Evolutionary conservation across 2,113 vertebrate genomes (phyloP).

Genomic region (Psettodes erumei): DNA sequence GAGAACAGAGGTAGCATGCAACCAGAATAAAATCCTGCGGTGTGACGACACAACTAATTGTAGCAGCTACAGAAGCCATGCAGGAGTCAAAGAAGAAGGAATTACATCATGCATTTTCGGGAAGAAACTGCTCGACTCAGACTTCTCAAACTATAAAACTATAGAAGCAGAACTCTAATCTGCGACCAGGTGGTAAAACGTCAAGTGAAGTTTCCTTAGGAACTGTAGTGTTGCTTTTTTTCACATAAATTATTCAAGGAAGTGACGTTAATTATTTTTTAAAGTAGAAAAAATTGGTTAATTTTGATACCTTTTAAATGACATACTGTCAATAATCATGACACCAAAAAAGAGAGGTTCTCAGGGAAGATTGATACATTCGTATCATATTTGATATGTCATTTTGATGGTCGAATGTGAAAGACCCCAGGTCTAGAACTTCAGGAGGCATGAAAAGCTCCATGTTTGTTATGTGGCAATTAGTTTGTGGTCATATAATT

Average conservation of each 20-base stretch:
- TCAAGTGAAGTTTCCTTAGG: neutral
- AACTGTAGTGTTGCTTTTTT: neutral
- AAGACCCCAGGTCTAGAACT: neutral
- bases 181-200: constrained; percentile 30
- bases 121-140: constrained; percentile 1
- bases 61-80: constrained; percentile 42
- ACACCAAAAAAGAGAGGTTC: neutral
- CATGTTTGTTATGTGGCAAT: too few relatives aligned
- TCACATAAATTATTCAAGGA: too few relatives aligned
- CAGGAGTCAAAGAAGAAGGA: constrained; percentile 51
- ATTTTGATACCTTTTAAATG: too few relatives aligned
- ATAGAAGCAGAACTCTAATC: constrained; percentile 8
- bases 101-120: constrained; percentile 47
- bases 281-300: neutral
- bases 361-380: neutral
- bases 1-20: neutral
- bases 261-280: neutral
- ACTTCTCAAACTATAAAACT: neutral
- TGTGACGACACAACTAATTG: constrained; percentile 44
- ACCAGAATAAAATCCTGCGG: constrained; percentile 18
- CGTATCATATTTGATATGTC: too few relatives aligned
- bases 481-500: neutral
- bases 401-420: neutral
- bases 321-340: neutral
- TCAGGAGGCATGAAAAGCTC: neutral